Base-by-base conservation (phyloP, 2,113 vertebrate species). In the Scomber scombrus region DNA sequence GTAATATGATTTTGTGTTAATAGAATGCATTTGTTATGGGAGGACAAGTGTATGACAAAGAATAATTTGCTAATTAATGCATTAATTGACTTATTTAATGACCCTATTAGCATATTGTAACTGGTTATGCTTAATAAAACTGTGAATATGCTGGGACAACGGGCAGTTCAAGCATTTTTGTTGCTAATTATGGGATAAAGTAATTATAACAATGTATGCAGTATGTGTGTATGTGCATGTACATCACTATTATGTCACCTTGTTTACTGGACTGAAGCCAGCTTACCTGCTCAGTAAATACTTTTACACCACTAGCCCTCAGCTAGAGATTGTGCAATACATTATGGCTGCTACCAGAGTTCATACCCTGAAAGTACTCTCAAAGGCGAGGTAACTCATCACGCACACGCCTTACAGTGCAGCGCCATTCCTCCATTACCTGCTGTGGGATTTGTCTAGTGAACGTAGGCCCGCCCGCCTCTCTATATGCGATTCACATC, bases 291-390 rank as follows among this genome's bases (percentile, higher is more conserved):
- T 68, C 63, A 11, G 71, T 85, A 81, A 87, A 86, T 64, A 55
- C 68, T 50, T n/a, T 69, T 55, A 69, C 73, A 68, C 63, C 65
- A 13, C 74, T 65, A 31, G 19, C 55, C 71, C 55, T 84, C 61
- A 21, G 68, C 68, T 45, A 3, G 51, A 65, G 74, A 68, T 78
- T 80, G 86, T 81, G 84, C 70, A 26, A 73, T 80, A 67, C 63
- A 76, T 88, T 80, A 82, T 14, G 26, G 31, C 73, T 75, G 80
- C 68, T 67, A 56, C 72, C 77, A 67, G 72, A 74, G 81, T 86
- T 85, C 84, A 75, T 78, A 76, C 49, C 65, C 83, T 85, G 52
- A 84, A 78, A 81, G 71, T 54, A 45, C 78, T 81, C 75, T 82
- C 74, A 1, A 70, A 82, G 78, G 81, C 49, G 46, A 74, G 61